Base-by-base conservation (phyloP, 64 coral and sea anemone genomes). In the Montipora sp. region DNA sequence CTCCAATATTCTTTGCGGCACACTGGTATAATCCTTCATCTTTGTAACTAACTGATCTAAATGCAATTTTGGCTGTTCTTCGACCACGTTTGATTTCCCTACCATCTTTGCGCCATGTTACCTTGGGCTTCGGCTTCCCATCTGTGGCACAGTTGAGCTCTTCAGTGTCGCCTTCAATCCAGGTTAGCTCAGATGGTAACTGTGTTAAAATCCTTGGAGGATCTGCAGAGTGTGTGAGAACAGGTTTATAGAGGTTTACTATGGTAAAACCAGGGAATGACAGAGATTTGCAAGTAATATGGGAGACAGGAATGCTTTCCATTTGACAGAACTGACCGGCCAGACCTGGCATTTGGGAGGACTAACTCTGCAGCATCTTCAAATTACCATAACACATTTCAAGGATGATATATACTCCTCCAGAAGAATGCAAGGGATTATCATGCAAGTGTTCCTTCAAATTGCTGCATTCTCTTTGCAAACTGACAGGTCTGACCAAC, bases 61-160 rank as follows among this genome's bases (percentile, higher is more conserved):
- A 93, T 67, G 47, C 46, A 8, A 93, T 13, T 44, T 87, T 77
- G 8, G 59, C 74, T 78, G 36, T 77, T 21, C 16, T 20, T 1
- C 51, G 57, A 18, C 53, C 47, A 47, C 53, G 47, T 16, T 19
- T 80, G 6, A 93, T 7, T 18, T 58, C 12, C 15, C 15, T 80
- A 5, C 75, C 83, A 15, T 78, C 75, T 61, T 80, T 93, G 1
- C 65, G 47, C 91, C 91, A 93, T 21, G 20, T 44, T 9, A 93
- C 91, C 11, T 7, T 43, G 1, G 91, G 91, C 27, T 87, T 93
- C 73, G 91, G 91, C 14, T 53, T 87, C 18, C 91, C 91, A 15
- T 53, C n/a, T 13, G 83, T 24, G 22, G 73, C 43, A 51, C 91
- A 93, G 36, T 67, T 48, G 7, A 93, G 57, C 48, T 88, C 77